Base-by-base conservation (phyloP, 2,888 invertebrate species). In the Diaperis boleti region DNA sequence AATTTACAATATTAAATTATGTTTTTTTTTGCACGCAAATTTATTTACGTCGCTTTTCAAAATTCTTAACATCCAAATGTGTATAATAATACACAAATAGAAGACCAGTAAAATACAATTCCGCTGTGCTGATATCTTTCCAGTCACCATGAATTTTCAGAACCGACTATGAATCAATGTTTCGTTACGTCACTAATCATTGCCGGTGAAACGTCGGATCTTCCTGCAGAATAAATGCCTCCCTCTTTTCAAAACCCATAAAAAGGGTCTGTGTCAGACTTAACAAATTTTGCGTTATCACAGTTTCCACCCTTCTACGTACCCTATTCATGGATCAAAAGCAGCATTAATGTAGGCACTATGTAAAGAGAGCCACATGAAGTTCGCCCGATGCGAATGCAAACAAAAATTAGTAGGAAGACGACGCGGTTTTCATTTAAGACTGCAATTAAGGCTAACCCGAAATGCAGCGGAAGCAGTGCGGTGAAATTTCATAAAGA, bases 401-500 rank as follows among this genome's bases (percentile, higher is more conserved):
- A 22, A 22, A 33, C 11, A 33, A 33, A 33, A 33, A 33, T 33
- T 33, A 33, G 1, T 7, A 7, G 5, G 7, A 22, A 7, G 22
- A 22, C 4, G n/a, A 10, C 11, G 11, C 6, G 10, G 33, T 33
- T 10, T 33, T 10, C 11, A 5, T 22, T 37, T 37, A 17, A 18
- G 29, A 44, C 10, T 35, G 44, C 39, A 44, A 52, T 60, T 52
- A 45, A 37, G 26, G 45, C 15, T 31, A 35, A 50, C 6, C 18
- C 37, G n/a, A 17, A 39, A 49, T 59, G 20, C 22, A 26, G 18
- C 41, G 20, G 26, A 37, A 15, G 52, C 45, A 49, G 41, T 49
- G 49, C 41, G 41, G 45, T 26, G 42, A 57, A 56, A 39, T 49
- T 49, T 44, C 52, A 52, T 63, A 63, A 59, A 59, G 44, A 52